These are phyloP conservation scores for Colinus virginianus DNA, from an alignment of 2,113 vertebrate genomes.

Conservation along the genomic window DNA sequence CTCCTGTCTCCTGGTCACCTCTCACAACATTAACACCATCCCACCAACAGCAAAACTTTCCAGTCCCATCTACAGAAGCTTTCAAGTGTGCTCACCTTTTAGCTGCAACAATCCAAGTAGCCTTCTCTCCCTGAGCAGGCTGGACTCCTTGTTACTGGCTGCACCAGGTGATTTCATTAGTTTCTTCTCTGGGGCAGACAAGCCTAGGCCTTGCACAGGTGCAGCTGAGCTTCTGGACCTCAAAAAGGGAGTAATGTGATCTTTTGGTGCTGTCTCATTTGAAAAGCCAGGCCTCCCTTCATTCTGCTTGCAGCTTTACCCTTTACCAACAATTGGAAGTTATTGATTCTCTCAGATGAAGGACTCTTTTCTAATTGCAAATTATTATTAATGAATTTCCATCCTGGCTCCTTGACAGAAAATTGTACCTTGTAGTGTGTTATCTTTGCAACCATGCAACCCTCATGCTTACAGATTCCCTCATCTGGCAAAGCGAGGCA, in stretches of 20 bases:
- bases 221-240: rapidly evolving
- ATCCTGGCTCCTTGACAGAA: background rate
- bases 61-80: background rate
- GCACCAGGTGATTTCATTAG: background rate
- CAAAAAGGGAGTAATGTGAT: rapidly evolving
- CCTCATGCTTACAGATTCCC: background rate
- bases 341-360: background rate
- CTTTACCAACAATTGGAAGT: background rate
- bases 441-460: background rate
- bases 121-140: background rate
- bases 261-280: rapidly evolving
- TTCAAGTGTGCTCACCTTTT: rapidly evolving
- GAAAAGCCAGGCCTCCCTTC: background rate
- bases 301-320: background rate
- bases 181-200: rapidly evolving
- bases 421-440: background rate
- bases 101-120: rapidly evolving
- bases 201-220: background rate
- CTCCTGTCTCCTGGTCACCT: rapidly evolving
- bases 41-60: background rate
- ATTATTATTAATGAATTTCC: conserved; percentile 30
- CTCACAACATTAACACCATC: rapidly evolving
- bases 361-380: background rate
- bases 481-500: background rate
- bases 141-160: rapidly evolving